These are phyloP conservation scores for Thaumetopoea pityocampa DNA, from an alignment of 1,140 invertebrate genomes.

Conservation along the genomic window DNA sequence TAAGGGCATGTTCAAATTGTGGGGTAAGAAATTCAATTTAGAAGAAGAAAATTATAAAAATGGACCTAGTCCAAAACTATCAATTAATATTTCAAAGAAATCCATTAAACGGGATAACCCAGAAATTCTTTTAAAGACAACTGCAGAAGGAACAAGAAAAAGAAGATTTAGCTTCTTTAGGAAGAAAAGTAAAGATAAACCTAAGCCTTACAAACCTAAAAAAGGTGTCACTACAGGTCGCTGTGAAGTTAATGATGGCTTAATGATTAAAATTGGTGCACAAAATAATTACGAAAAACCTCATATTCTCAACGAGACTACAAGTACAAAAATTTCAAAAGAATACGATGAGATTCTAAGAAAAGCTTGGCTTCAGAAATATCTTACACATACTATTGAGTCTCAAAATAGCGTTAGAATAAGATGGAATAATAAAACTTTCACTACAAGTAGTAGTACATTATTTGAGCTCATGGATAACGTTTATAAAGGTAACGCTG, in stretches of 20 bases:
- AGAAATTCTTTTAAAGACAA: conserved; percentile 3
- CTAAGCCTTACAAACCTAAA: conserved; percentile 33
- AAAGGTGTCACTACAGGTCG: conserved; percentile 45
- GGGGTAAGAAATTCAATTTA: conserved; percentile 52
- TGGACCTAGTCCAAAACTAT: conserved; percentile 13
- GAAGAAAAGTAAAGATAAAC: conserved; percentile 43
- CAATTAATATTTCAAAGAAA: conserved; percentile 7
- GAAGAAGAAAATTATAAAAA: conserved; percentile 35
- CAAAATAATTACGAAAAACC: conserved; percentile 7
- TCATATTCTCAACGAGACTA: conserved; percentile 1
- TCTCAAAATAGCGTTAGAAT: conserved; percentile 43
- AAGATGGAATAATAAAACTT: conserved; percentile 52
- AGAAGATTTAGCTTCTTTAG: conserved; percentile 51
- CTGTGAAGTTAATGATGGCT: conserved; percentile 50
- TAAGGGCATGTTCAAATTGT: conserved; percentile 54
- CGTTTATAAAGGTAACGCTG: conserved; percentile 43
- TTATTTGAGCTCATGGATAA: conserved; percentile 49
- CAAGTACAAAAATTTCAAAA: conserved; percentile 4
- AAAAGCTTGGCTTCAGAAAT: conserved; percentile 44
- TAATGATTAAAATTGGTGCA: conserved; percentile 40
- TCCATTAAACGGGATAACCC: too few relatives aligned
- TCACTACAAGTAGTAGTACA: conserved; percentile 49
- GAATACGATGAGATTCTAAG: conserved; percentile 28
- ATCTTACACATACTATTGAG: conserved; percentile 33
- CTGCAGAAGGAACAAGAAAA: conserved; percentile 34